Evolutionary conservation across 2,888 invertebrate species (phyloP).

Genomic region (Matsumyia berberina): DNA sequence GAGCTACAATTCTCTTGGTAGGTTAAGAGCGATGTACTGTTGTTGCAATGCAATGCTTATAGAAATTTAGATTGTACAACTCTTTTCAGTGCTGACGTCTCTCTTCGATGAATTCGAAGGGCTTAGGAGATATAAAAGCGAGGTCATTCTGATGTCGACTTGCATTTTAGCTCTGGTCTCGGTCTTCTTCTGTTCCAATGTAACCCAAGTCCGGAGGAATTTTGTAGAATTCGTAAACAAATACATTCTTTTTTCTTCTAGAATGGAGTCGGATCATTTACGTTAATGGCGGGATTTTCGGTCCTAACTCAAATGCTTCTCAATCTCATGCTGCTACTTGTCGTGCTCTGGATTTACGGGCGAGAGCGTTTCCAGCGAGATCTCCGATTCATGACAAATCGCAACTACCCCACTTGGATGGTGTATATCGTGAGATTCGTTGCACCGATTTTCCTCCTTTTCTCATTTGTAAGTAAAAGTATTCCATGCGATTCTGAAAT

Average conservation of each 20-base stretch:
- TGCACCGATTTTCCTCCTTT: conserved; percentile 79
- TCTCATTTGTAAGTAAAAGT: conserved; percentile 39
- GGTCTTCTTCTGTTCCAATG: conserved; percentile 79
- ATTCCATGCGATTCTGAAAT: too few relatives aligned
- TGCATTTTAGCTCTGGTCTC: conserved; percentile 78
- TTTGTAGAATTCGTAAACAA: neutral
- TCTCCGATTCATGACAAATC: too few relatives aligned
- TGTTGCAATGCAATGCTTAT: neutral
- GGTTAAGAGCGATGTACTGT: too few relatives aligned
- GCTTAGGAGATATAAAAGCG: conserved; percentile 78
- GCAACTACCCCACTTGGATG: too few relatives aligned
- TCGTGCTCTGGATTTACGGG: conserved; percentile 93
- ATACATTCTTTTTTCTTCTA: conserved; percentile 44
- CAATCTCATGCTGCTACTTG: conserved; percentile 89
- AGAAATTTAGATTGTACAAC: conserved; percentile 79
- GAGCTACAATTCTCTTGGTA: conserved; percentile 43
- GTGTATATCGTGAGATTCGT: conserved; percentile 81
- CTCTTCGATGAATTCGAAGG: conserved; percentile 82
- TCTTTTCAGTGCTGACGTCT: conserved; percentile 80
- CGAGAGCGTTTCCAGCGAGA: too few relatives aligned
- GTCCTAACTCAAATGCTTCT: conserved; percentile 78
- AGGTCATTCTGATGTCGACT: conserved; percentile 77
- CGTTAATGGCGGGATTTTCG: conserved; percentile 74
- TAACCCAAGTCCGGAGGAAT: neutral
- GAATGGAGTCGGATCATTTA: conserved; percentile 79